Evolutionary conservation across 2,797 vertebrate genomes (phyloP), one percentile per base, ranked within the genome.

Genomic region (Avahi laniger): DNA sequence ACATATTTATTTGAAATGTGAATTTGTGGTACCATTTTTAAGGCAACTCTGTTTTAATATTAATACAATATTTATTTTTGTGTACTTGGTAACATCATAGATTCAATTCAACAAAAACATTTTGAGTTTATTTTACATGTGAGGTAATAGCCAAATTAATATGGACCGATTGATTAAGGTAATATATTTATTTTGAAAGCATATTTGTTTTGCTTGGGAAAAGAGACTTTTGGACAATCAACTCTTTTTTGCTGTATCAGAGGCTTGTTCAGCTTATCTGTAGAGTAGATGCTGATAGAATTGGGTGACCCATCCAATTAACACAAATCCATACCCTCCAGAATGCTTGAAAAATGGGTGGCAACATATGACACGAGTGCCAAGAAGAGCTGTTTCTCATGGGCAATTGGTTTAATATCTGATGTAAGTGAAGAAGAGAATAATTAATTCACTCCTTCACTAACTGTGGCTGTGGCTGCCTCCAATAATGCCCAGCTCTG

Each of bases 141-240:
- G 35, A 85, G 3, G 6, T 61, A 76, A 69, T 70, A 89, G 35
- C 46, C 6, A 93, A 89, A 50, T 89, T 52, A 67, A 52, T 89
- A 79, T 30, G 11, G 43, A 5, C 4, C 73, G 3, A 54, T 78
- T 90, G 13, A 81, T 91, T 81, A 72, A 48, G 59, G 69, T 52
- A 75, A 73, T 35, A 30, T 61, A 22, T 30, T 85, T 82, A 94
- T 33, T 93, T 93, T 89, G 57, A 73, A 82, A 94, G 7, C 84
- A 28, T 65, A 63, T 93, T 90, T 85, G 4, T 96, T 95, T 96
- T 91, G 38, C 41, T 67, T 91, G 38, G 73, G n/a, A 38, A 91
- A 91, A 94, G 28, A 69, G 22, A 0, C 1, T 73, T 92, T 95
- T 59, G n/a, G 48, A 90, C 7, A 81, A 13, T 48, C 22, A 50